phyloP scores from a whole-genome alignment of 2,797 vertebrate species.

The Phoebastria nigripes region DNA sequence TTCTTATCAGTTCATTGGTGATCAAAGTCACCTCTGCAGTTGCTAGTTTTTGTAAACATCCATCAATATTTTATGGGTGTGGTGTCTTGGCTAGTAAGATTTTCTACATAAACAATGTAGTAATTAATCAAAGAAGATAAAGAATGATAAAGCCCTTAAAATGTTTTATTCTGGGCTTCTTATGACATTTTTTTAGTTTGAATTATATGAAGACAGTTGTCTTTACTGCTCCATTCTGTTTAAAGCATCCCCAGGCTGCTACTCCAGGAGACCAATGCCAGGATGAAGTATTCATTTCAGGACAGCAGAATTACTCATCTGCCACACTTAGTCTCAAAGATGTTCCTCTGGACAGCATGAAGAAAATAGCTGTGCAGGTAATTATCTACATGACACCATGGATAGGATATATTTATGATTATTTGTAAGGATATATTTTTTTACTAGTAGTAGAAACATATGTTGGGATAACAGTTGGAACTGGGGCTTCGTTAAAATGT shows the following conservation, averaged over 20 bases:
- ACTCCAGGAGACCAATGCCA: constrained; percentile 73
- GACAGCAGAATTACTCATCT: constrained; percentile 82
- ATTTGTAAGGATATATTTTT: background rate
- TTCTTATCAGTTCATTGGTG: background rate
- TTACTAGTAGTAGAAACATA: background rate
- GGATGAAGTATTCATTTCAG: constrained; percentile 87
- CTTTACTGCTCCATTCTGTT: constrained; percentile 32
- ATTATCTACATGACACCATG: background rate
- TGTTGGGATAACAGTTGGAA: background rate
- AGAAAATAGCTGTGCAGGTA: constrained; percentile 84
- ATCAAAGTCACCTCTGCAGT: background rate
- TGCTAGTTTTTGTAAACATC: background rate
- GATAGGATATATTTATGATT: background rate
- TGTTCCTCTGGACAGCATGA: constrained; percentile 80
- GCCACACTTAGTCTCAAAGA: constrained; percentile 74
- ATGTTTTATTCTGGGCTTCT: background rate
- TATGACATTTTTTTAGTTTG: constrained; percentile 4
- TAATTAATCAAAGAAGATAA: background rate
- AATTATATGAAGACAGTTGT: background rate
- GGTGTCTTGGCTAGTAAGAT: background rate
- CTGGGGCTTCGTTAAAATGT: background rate
- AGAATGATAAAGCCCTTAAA: background rate
- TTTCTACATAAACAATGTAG: background rate
- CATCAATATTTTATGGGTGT: background rate
- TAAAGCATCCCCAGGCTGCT: constrained; percentile 72